Evolutionary conservation across 2,113 vertebrate species (phyloP).

Genomic region (Zosterops japonicus): DNA sequence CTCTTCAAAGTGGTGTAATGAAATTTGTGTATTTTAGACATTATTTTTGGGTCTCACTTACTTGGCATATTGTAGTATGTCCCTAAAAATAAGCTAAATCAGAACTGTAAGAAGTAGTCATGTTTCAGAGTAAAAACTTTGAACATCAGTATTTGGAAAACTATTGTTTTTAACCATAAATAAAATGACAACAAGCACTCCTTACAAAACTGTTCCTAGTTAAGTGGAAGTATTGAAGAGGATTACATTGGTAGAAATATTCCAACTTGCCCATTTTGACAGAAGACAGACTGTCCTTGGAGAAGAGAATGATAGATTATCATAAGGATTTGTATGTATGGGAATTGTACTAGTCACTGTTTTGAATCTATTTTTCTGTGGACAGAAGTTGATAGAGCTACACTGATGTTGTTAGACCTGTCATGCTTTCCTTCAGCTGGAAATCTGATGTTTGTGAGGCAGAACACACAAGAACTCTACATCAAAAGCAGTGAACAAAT

Average conservation of each 20-base stretch:
- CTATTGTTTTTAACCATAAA: background rate
- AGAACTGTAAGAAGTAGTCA: background rate
- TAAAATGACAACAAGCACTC: background rate
- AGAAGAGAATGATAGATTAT: background rate
- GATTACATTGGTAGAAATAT: slow-evolving; percentile 49
- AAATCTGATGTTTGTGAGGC: background rate
- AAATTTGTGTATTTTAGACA: background rate
- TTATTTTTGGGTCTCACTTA: background rate
- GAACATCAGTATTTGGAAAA: background rate
- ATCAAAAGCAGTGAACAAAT: background rate
- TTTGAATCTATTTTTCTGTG: background rate
- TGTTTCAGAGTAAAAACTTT: background rate
- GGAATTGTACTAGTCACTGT: background rate
- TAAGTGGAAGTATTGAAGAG: slow-evolving; percentile 58
- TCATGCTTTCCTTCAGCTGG: background rate
- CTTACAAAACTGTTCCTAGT: slow-evolving; percentile 54
- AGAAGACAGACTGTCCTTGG: background rate
- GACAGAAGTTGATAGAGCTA: background rate
- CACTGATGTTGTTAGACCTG: background rate
- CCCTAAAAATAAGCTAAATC: background rate
- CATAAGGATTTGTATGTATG: background rate
- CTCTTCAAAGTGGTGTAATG: background rate
- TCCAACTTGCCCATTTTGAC: slow-evolving; percentile 53
- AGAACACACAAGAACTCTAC: background rate
- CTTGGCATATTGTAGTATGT: background rate